Conservation (phyloP, 2,797 vertebrate genomes). For the Kryptolebias ocellatus region DNA sequence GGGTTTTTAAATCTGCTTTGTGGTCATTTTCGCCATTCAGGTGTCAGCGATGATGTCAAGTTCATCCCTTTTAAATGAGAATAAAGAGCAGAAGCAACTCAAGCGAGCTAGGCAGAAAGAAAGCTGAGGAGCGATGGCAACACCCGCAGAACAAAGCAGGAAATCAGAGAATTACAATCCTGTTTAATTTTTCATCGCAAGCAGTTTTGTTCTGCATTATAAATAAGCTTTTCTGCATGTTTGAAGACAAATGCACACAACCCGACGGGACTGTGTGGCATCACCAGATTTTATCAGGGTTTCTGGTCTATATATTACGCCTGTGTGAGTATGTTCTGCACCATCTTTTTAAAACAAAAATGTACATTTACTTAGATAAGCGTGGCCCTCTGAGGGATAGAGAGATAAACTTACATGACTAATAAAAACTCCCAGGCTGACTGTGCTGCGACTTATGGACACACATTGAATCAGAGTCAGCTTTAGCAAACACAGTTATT, state of each 20-base stretch:
- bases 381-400: background rate
- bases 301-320: background rate
- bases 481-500: conserved; percentile 40
- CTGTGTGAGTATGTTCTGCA: background rate
- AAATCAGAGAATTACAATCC: background rate
- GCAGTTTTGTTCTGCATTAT: background rate
- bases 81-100: background rate
- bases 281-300: background rate
- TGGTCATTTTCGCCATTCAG: no score
- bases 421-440: conserved; percentile 6
- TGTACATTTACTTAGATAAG: background rate
- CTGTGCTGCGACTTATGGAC: conserved; percentile 3
- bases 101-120: background rate
- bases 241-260: background rate
- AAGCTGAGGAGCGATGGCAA: background rate
- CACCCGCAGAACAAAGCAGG: background rate
- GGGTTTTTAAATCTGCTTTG: no score
- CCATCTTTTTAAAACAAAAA: background rate
- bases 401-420: background rate
- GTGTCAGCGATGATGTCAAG: no score
- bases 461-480: conserved; percentile 24
- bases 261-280: background rate
- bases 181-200: background rate
- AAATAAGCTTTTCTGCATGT: background rate
- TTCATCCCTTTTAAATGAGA: no score